Evolutionary conservation across 2,888 invertebrate species (phyloP), one percentile per base, ranked within the genome.

Genomic region (Luffia ferchaultella): DNA sequence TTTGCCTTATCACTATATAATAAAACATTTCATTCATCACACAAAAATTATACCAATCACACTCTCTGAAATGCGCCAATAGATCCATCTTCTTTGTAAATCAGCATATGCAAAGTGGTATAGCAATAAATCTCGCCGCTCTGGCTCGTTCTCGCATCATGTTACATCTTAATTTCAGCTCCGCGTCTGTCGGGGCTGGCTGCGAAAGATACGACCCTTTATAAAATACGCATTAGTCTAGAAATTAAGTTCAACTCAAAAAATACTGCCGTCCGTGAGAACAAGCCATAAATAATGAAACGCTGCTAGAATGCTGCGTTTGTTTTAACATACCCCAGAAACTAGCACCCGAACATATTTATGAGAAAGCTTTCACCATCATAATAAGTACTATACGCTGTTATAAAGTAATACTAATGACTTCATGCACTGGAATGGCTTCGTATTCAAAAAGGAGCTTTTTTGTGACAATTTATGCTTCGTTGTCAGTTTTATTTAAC

Each of bases 91-190:
- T 76, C 80, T 84, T 83, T 84, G 84, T 85, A 85, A 85, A 85
- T 85, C 85, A 85, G 85, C 85, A 84, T 84, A 84, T 84, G 84
- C 84, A 85, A 85, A 85, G 83, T 83, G 83, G 84, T 80, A 80
- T 76, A 78, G 84, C 76, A 82, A 85, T 85, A 85, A 85, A 85
- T 85, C 85, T 83, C 76, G 74, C 73, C 68, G 83, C 74, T 80
- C 82, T 83, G 80, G 84, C 84, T 84, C 85, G 85, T 85, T 85
- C 83, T 82, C 84, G 85, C 85, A 85, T 85, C 85, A 84, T 85
- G 85, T 85, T 85, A 85, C 85, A 85, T 85, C 85, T 85, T 85
- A 85, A 85, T 85, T 85, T 85, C 80, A 79, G 76, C 76, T 74
- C 76, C 76, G 76, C 78, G 45, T 77, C 54, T 77, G 74, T 65